Conservation (phyloP, 2,888 invertebrate genomes). For the Tetheella fluctuosa region DNA sequence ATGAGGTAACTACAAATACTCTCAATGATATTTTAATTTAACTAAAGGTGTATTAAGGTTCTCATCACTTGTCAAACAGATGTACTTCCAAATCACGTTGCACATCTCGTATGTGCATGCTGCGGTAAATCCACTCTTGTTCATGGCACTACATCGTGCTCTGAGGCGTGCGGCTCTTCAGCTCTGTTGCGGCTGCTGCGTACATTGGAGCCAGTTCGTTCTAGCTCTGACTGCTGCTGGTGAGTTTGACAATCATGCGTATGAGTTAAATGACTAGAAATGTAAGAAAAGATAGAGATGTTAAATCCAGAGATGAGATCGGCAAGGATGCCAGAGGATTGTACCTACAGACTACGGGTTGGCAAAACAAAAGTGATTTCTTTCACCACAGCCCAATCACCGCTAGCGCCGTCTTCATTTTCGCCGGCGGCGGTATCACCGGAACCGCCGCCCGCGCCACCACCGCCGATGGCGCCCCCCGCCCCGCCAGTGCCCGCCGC, state of each 20-base stretch:
- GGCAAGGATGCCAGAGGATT: neutral
- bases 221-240: conserved; percentile 80
- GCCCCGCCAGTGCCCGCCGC: conserved; percentile 68
- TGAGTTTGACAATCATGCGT: conserved; percentile 35
- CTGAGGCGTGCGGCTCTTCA: conserved; percentile 89
- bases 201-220: conserved; percentile 85
- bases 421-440: conserved; percentile 84
- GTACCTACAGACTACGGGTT: neutral
- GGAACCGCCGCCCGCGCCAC: conserved; percentile 85
- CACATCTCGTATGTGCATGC: conserved; percentile 95
- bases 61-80: conserved; percentile 44
- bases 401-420: conserved; percentile 85
- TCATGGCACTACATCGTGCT: conserved; percentile 90
- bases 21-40: neutral
- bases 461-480: conserved; percentile 74
- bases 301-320: neutral
- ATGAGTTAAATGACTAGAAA: neutral
- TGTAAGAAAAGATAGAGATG: neutral
- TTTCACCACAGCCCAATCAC: conserved; percentile 76
- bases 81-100: conserved; percentile 89
- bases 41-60: neutral
- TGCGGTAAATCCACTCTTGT: conserved; percentile 92
- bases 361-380: conserved; percentile 14
- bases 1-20: conserved; percentile 84
- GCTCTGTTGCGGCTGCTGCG: conserved; percentile 90